Percentiles rank a stretch among this genome's conserved stretches.
Conservation (phyloP, 2,113 vertebrate species). For the Microtus oregoni region DNA sequence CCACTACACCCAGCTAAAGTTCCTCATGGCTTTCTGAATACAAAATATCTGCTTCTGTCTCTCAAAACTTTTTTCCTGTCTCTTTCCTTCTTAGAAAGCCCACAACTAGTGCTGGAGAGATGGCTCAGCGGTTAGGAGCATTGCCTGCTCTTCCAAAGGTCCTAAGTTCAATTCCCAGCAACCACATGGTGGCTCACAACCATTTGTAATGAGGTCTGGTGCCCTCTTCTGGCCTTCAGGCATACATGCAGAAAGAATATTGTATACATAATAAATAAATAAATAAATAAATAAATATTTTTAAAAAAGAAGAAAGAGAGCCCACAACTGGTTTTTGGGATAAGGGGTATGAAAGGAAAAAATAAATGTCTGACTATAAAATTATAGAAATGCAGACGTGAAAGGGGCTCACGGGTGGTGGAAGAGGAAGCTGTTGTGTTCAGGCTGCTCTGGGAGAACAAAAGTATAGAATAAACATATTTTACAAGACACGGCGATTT, state of each 20-base stretch:
- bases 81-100: constrained; percentile 4
- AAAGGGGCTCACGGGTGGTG: background rate
- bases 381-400: background rate
- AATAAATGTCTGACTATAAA: background rate
- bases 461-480: no score
- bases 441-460: background rate
- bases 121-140: no score
- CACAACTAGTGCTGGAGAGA: background rate
- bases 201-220: no score
- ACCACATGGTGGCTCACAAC: no score
- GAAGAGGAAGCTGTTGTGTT: background rate
- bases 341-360: background rate
- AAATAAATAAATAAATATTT: no score
- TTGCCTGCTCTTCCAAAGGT: no score
- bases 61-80: background rate
- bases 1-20: background rate
- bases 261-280: no score
- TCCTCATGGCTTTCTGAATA: constrained; percentile 13
- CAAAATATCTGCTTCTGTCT: constrained; percentile 26
- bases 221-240: no score
- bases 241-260: no score
- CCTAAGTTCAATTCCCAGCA: no score
- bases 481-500: background rate
- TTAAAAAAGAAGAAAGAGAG: background rate
- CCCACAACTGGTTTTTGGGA: background rate